Evolutionary conservation across 2,888 invertebrate species (phyloP).

Genomic region (Phalera bucephala): DNA sequence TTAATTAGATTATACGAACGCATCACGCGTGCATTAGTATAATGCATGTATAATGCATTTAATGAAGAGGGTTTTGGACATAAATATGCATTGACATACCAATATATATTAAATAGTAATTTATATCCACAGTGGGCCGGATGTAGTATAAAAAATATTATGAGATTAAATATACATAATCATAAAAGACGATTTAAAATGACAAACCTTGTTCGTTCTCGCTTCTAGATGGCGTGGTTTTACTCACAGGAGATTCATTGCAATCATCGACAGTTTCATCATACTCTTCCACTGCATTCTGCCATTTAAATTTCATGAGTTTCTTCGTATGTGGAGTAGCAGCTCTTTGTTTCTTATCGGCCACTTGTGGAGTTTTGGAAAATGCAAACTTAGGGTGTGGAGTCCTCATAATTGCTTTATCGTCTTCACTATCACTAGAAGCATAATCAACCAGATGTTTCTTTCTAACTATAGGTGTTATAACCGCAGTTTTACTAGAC

Average conservation of each 20-base stretch:
- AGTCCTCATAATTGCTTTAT: conserved; percentile 36
- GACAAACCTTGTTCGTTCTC: conserved; percentile 42
- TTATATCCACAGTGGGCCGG: too few relatives aligned
- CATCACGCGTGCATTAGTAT: too few relatives aligned
- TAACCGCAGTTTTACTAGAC: conserved; percentile 62
- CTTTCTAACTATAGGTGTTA: conserved; percentile 65
- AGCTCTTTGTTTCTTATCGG: conserved; percentile 45
- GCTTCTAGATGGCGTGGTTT: conserved; percentile 50
- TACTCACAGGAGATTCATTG: conserved; percentile 35
- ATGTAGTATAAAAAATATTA: too few relatives aligned
- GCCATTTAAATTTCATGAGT: conserved; percentile 49
- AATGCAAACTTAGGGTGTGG: conserved; percentile 43
- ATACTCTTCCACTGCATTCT: conserved; percentile 54
- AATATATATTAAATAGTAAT: too few relatives aligned
- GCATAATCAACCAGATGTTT: conserved; percentile 70
- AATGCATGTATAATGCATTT: too few relatives aligned
- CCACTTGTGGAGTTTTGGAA: conserved; percentile 54
- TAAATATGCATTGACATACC: too few relatives aligned
- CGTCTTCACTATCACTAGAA: conserved; percentile 58
- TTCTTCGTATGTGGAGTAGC: conserved; percentile 71
- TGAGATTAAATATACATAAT: too few relatives aligned
- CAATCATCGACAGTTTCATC: conserved; percentile 42
- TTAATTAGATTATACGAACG: too few relatives aligned
- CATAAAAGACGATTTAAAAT: too few relatives aligned
- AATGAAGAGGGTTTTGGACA: too few relatives aligned